phyloP scores from a whole-genome alignment of 1,140 invertebrate genomes.

The Liolophura sinensis region DNA sequence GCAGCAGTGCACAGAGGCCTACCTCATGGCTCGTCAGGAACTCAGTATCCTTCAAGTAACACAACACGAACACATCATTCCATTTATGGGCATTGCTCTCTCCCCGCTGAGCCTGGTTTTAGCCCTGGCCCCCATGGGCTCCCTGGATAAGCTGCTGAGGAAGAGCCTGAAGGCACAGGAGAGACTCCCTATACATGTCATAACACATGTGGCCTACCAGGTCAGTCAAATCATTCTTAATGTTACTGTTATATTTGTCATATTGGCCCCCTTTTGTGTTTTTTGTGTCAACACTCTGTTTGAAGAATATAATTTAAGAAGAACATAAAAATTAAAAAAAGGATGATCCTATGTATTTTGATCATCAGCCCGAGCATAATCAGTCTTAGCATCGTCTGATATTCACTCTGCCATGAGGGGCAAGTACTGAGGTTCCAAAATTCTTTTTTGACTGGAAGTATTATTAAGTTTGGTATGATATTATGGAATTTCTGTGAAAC shows the following conservation, averaged over 20 bases:
- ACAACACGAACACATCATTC: constrained; percentile 88
- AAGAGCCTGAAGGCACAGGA: constrained; percentile 83
- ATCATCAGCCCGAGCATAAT: too few species aligned
- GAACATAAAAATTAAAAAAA: too few species aligned
- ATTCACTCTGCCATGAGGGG: too few species aligned
- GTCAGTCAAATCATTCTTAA: constrained; percentile 44
- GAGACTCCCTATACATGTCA: constrained; percentile 75
- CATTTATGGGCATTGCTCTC: constrained; percentile 80
- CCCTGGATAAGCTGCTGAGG: constrained; percentile 79
- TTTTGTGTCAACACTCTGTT: too few species aligned
- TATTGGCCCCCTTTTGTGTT: too few species aligned
- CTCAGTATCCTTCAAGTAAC: constrained; percentile 84
- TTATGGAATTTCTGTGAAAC: too few species aligned
- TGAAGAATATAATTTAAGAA: too few species aligned
- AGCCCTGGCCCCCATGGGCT: constrained; percentile 88
- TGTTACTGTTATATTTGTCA: too few species aligned
- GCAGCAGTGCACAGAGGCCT: constrained; percentile 64
- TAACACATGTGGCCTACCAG: constrained; percentile 87
- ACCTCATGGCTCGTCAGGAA: constrained; percentile 93
- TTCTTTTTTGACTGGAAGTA: too few species aligned
- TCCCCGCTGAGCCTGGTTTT: constrained; percentile 89
- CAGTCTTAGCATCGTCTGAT: too few species aligned
- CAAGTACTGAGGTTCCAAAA: too few species aligned
- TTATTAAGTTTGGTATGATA: not conserved
- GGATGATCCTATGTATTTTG: too few species aligned